Base-by-base conservation (phyloP, 2,113 vertebrate genomes). In the Mormoops blainvillei region DNA sequence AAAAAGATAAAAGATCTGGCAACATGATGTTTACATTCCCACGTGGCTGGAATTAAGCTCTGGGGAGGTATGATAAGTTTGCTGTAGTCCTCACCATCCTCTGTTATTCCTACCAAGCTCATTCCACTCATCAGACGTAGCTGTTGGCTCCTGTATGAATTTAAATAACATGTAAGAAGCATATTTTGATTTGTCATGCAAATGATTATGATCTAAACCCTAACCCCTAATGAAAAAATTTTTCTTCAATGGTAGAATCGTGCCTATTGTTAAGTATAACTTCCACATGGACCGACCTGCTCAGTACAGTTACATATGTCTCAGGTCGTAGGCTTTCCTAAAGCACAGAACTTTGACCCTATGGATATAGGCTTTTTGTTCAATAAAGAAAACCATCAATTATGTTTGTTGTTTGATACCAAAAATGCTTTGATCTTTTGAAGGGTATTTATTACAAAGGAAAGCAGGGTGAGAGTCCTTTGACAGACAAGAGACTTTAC, bases 391-490 rank as follows among this genome's bases (percentile, higher is more conserved):
- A 93, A 48, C 28, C 41, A 74, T 94, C 33, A 82, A 67, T 89
- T 83, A 86, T 15, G 52, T 91, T 83, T 48, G 13, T 65, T 89
- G 41, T 61, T 78, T 90, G 58, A 56, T 84, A 89, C 19, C 20
- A 94, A 96, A 87, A 89, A 38, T 88, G 67, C 78, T 94, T 94
- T 88, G 73, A 94, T 95, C 38, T 86, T 87, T 94, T 12, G 83
- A 92, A 94, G 28, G 4, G 19, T 87, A 65, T 94, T 84, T 92
- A 52, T 83, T 87, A 87, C 76, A 96, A 94, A 95, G 56, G n/a
- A 91, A 97, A 92, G 61, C 20, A 84, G 52, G 48, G 28, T 63
- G 71, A 95, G 74, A 82, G 36, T 82, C 45, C 11, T 93, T 70
- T 86, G 22, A 63, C 12, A 93, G 77, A 91, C 15, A n/a, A 22